Evolutionary conservation across 2,888 invertebrate genomes (phyloP).

Genomic region (Dexiosoma caninum): DNA sequence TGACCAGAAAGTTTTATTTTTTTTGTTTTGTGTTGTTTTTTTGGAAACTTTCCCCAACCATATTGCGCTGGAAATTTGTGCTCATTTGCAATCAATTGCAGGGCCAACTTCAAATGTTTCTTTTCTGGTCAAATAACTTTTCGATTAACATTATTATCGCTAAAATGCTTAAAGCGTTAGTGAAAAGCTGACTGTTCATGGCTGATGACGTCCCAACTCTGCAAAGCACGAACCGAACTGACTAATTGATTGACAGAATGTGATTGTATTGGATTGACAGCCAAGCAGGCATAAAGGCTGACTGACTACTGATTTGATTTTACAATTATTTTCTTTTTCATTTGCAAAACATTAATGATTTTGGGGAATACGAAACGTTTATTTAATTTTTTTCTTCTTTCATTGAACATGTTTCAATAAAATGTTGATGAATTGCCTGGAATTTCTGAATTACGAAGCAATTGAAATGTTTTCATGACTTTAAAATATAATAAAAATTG

Average conservation of each 20-base stretch:
- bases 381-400: conserved; percentile 16
- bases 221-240: not conserved
- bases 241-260: conserved; percentile 36
- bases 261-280: conserved; percentile 29
- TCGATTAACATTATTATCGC: conserved; percentile 54
- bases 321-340: not conserved
- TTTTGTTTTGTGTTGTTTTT: not conserved
- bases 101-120: not conserved
- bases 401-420: conserved; percentile 18
- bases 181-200: conserved; percentile 5
- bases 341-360: conserved; percentile 30
- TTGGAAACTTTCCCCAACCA: conserved; percentile 18
- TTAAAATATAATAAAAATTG: not conserved
- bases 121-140: conserved; percentile 37
- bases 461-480: not conserved
- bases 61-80: conserved; percentile 54
- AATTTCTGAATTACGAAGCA: conserved; percentile 17
- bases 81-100: conserved; percentile 59
- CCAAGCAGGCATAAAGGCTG: not conserved
- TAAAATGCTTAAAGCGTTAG: conserved; percentile 32
- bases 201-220: not conserved
- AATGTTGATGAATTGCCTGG: conserved; percentile 6
- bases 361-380: conserved; percentile 29
- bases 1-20: conserved; percentile 39
- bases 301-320: conserved; percentile 19